phyloP scores from a whole-genome alignment of 2,113 vertebrate species.

The Chloebia gouldiae region DNA sequence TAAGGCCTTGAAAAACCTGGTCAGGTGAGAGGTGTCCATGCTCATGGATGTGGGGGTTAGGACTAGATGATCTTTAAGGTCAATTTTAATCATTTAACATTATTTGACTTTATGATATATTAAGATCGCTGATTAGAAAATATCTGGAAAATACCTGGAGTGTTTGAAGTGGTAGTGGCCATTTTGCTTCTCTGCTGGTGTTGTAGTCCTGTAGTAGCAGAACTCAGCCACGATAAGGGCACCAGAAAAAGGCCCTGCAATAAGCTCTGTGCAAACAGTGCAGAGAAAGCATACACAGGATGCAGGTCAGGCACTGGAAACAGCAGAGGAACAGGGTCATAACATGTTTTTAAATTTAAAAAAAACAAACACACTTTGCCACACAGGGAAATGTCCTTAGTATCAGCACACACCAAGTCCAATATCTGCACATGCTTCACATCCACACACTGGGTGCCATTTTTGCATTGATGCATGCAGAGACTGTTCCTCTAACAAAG shows the following conservation, averaged over 20 bases:
- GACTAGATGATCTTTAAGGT: background rate
- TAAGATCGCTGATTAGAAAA: background rate
- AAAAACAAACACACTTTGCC: too few species aligned
- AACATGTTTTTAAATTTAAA: too few species aligned
- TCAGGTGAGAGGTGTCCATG: background rate
- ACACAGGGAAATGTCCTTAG: background rate
- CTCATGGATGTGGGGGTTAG: background rate
- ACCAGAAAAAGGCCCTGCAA: background rate
- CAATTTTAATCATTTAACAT: background rate
- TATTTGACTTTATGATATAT: background rate
- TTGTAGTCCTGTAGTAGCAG: background rate
- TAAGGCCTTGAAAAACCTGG: background rate
- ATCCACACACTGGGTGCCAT: background rate
- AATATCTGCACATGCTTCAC: background rate
- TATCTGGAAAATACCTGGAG: background rate
- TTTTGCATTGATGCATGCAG: background rate
- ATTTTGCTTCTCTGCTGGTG: background rate
- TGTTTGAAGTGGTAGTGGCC: background rate
- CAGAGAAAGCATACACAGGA: rapidly evolving
- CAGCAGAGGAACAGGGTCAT: background rate
- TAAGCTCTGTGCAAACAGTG: background rate
- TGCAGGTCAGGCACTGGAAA: background rate
- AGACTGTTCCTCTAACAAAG: background rate
- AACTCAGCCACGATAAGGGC: background rate
- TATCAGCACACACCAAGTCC: background rate